phyloP scores from a whole-genome alignment of 2,797 vertebrate species.

The Molossus alvarezi region DNA sequence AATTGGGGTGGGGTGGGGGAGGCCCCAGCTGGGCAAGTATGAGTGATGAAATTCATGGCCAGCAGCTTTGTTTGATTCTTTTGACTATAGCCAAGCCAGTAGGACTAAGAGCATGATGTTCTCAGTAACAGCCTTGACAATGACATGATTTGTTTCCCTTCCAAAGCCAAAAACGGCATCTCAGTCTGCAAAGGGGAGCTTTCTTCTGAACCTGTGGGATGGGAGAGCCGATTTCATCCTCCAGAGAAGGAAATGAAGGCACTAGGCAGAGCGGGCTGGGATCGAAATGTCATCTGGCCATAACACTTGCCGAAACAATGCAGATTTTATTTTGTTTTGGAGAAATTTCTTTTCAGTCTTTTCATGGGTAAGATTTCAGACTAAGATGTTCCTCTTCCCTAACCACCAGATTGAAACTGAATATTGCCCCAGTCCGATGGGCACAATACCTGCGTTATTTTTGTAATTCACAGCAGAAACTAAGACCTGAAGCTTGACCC shows the following conservation, averaged over 20 bases:
- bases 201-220: slow-evolving; percentile 62
- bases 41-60: slow-evolving; percentile 65
- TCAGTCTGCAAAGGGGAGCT: slow-evolving; percentile 54
- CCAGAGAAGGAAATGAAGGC: slow-evolving; percentile 8
- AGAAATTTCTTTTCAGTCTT: slow-evolving; percentile 36
- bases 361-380: slow-evolving; percentile 17
- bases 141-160: slow-evolving; percentile 69
- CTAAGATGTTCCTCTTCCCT: slow-evolving; percentile 25
- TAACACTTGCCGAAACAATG: not conserved
- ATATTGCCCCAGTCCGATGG: not conserved
- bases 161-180: slow-evolving; percentile 66
- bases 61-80: slow-evolving; percentile 70
- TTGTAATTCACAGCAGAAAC: slow-evolving; percentile 28
- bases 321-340: slow-evolving; percentile 62
- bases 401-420: slow-evolving; percentile 12
- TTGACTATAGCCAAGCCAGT: slow-evolving; percentile 68
- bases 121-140: slow-evolving; percentile 75
- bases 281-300: slow-evolving; percentile 18
- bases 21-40: slow-evolving; percentile 35
- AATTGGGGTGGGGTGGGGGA: not conserved
- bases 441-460: not conserved
- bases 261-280: not conserved
- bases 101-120: slow-evolving; percentile 66
- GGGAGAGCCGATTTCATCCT: not conserved
- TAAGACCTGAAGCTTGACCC: not conserved